Evolutionary conservation across 2,888 invertebrate species (phyloP).

Genomic region (Thera britannica): DNA sequence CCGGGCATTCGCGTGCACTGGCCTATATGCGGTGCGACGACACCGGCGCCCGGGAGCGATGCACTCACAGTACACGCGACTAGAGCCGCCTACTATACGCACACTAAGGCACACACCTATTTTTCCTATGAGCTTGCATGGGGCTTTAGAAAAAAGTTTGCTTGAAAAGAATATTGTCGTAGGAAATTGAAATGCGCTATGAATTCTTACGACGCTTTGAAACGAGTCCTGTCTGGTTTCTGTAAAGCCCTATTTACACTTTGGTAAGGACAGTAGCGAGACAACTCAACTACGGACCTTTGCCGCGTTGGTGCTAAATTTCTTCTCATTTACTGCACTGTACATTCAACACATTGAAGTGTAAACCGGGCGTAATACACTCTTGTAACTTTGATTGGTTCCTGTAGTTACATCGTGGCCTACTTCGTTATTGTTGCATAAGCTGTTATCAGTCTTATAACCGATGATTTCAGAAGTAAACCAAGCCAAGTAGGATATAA

Average conservation of each 20-base stretch:
- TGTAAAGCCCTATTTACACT: background rate
- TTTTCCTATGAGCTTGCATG: slow-evolving; percentile 69
- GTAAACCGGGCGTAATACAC: background rate
- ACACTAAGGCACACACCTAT: slow-evolving; percentile 75
- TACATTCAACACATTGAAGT: background rate
- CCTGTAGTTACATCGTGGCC: slow-evolving; percentile 39
- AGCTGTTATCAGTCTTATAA: slow-evolving; percentile 31
- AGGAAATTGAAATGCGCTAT: slow-evolving; percentile 65
- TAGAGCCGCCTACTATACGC: slow-evolving; percentile 76
- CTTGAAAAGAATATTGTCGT: slow-evolving; percentile 71
- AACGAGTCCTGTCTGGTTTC: slow-evolving; percentile 29
- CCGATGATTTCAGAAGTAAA: slow-evolving; percentile 31
- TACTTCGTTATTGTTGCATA: slow-evolving; percentile 33
- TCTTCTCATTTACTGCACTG: no score
- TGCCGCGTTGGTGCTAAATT: no score
- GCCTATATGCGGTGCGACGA: slow-evolving; percentile 85
- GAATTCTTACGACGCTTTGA: slow-evolving; percentile 39
- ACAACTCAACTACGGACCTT: background rate
- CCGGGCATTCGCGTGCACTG: slow-evolving; percentile 83
- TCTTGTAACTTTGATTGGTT: slow-evolving; percentile 35
- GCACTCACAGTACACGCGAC: slow-evolving; percentile 78
- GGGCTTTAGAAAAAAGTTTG: slow-evolving; percentile 68
- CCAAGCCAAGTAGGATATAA: slow-evolving; percentile 22
- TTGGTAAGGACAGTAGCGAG: background rate
- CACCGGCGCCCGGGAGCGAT: slow-evolving; percentile 83